Evolutionary conservation across 1,140 invertebrate genomes (phyloP), one percentile per base, ranked within the genome.

Genomic region (Macrocentrus cingulum): DNA sequence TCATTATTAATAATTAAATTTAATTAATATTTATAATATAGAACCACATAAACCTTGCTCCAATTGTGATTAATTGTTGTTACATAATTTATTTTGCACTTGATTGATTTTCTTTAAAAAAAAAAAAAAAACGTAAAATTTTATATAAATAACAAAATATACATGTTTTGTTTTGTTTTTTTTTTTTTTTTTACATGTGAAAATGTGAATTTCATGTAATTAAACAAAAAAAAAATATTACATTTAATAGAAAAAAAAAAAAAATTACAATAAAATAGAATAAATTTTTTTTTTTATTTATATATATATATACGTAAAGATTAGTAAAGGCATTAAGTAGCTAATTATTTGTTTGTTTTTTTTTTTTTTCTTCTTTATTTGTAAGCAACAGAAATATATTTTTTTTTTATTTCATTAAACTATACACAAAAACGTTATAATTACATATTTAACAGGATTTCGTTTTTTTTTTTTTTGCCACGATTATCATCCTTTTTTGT

Each of bases 31-130:
- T 65, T 70, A 72, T n/a, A n/a, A n/a, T 76, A 67, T 77, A 75
- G 69, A 71, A 79, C 77, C 77, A 79, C 77, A 73, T 76, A 72
- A 77, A 78, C 75, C 77, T 79, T 79, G 77, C 77, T 79, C 76
- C 67, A 72, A 72, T 67, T 64, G 72, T 75, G 75, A 66, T 39
- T 20, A 16, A 13, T 23, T 50, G 29, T 50, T 16, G 29, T 50
- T n/a, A n/a, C n/a, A n/a, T n/a, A n/a, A n/a, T 18, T 32, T 34
- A 41, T 48, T 50, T 5, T 25, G 22, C 20, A 45, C 16, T 34
- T 22, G 37, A 29, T 25, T 46, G 2, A 8, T 39, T 42, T 41
- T 15, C 51, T 54, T 54, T n/a, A n/a, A n/a, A n/a, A n/a, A n/a
- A n/a, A n/a, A n/a, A n/a, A n/a, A n/a, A n/a, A 54, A 46, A 50